Evolutionary conservation across 2,888 invertebrate species (phyloP).

Genomic region (Pyrocoelia pectoralis): DNA sequence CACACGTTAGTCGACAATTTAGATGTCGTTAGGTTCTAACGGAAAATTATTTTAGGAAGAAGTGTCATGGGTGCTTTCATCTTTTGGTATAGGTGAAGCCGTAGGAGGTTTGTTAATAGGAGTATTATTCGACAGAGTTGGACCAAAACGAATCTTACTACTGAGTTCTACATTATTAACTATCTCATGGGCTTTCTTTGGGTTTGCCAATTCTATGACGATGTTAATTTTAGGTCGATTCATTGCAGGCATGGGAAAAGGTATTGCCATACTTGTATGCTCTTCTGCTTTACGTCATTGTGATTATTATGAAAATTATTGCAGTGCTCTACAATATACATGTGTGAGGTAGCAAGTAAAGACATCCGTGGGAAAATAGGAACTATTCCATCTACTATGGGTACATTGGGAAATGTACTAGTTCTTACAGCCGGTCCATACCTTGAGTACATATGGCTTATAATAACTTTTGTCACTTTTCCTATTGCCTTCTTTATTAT

Average conservation of each 20-base stretch:
- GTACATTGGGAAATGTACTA: too few relatives aligned
- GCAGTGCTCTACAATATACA: conserved; percentile 57
- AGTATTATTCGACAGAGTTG: conserved; percentile 64
- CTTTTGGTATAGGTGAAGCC: conserved; percentile 64
- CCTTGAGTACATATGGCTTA: too few relatives aligned
- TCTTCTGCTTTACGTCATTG: conserved; percentile 11
- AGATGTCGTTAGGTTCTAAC: too few relatives aligned
- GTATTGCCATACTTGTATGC: conserved; percentile 59
- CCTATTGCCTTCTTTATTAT: too few relatives aligned
- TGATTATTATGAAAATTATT: conserved; percentile 40
- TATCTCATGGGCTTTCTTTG: conserved; percentile 61
- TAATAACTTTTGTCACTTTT: too few relatives aligned
- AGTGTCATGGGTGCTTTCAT: conserved; percentile 66
- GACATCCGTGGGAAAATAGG: conserved; percentile 46
- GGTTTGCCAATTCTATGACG: conserved; percentile 54
- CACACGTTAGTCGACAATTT: too few relatives aligned
- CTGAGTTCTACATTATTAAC: conserved; percentile 63
- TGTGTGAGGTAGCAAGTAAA: conserved; percentile 58
- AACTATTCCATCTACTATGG: too few relatives aligned
- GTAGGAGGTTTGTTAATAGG: conserved; percentile 66
- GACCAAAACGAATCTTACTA: conserved; percentile 64
- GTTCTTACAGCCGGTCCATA: too few relatives aligned
- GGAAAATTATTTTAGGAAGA: conserved; percentile 55
- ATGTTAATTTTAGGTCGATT: conserved; percentile 67
- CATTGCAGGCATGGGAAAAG: conserved; percentile 73